Base-by-base conservation (phyloP, 2,797 vertebrate species). In the Rhabdomys pumilio region DNA sequence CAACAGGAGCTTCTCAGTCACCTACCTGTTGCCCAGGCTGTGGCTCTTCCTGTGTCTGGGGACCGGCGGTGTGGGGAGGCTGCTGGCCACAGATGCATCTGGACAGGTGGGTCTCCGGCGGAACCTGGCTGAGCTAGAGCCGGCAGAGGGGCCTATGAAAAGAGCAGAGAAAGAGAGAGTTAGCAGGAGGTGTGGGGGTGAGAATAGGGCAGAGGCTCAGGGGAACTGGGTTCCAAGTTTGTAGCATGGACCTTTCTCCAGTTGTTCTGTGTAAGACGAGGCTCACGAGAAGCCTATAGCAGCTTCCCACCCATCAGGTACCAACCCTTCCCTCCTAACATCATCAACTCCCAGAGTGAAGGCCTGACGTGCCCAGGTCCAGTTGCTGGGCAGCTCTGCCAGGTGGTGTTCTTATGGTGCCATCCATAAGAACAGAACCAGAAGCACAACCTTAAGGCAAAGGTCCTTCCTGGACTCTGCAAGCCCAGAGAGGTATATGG, bases 1-100 rank as follows among this genome's bases (percentile, higher is more conserved):
- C 63, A 84, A 1, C 38, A 38, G 38, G 77, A 47, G 55, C 41
- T 26, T 13, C n/a, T 47, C 61, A 4, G 80, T 91, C 59, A 99
- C 99, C 97, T 97, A 99, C 99, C 99, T 99, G 99, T 99, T 99
- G 97, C 99, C 99, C 97, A 99, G 98, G 97, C 99, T 99, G 98
- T 99, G 99, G 98, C 99, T 99, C 98, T 99, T 99, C 97, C 99
- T 99, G 98, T 99, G 99, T 96, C 99, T 99, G 19, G 99, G 99
- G 22, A 99, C 99, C 1, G 99, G 99, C 2, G 99, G 99, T 0
- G 99, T 99, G 86, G 99, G 98, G 47, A 99, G 98, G 92, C 98
- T 99, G 81, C 99, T 98, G 44, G 99, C 99, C 89, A 99, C 99
- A 3, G 99, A 99, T 7, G 99, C 98, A 8, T 99, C 99, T 1